phyloP scores from a whole-genome alignment of 1,140 invertebrate genomes.

The Ceratosolen fusciceps region DNA sequence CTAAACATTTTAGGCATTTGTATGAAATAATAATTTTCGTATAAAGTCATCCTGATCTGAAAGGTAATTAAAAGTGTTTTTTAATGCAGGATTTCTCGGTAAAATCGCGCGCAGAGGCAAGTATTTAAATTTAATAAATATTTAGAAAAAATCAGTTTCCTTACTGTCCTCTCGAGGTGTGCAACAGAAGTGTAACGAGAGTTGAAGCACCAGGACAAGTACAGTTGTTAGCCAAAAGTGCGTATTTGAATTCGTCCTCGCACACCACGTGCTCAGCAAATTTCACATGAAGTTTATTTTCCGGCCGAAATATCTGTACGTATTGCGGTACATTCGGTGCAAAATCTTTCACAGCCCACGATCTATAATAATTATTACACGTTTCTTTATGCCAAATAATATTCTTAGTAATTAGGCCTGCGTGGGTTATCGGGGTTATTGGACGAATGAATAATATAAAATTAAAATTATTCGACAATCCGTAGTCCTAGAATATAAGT shows the following conservation, averaged over 20 bases:
- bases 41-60: too few species aligned
- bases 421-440: too few species aligned
- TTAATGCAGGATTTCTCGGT: too few species aligned
- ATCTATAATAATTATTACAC: conserved; percentile 67
- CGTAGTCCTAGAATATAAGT: too few species aligned
- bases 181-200: conserved; percentile 92
- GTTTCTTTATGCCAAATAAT: background rate
- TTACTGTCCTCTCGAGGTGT: conserved; percentile 97
- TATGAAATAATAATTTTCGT: too few species aligned
- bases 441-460: too few species aligned
- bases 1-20: too few species aligned
- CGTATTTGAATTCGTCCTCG: conserved; percentile 98
- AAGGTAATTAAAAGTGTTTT: too few species aligned
- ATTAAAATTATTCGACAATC: too few species aligned
- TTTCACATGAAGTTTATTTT: conserved; percentile 98
- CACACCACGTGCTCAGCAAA: conserved; percentile 98
- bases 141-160: too few species aligned
- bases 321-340: conserved; percentile 96
- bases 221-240: conserved; percentile 96
- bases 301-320: conserved; percentile 97
- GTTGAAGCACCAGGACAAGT: conserved; percentile 97
- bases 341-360: conserved; percentile 99
- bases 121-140: too few species aligned
- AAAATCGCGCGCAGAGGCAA: too few species aligned
- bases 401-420: background rate